Evolutionary conservation across 1,140 invertebrate species (phyloP).

Genomic region (Macrotrachela quadricornifera): DNA sequence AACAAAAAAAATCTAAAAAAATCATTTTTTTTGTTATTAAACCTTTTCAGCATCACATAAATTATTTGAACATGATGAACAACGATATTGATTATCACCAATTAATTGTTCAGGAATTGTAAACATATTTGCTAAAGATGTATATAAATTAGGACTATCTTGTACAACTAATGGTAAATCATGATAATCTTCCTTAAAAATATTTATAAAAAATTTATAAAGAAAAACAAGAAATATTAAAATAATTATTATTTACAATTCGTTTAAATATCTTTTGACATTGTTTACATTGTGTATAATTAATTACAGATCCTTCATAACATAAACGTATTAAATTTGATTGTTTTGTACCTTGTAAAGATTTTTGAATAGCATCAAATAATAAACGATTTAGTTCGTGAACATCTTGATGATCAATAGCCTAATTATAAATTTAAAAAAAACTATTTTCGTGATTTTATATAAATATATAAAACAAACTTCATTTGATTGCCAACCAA

Average conservation of each 20-base stretch:
- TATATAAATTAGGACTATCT: constrained; percentile 14
- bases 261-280: constrained; percentile 19
- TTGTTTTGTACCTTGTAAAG: constrained; percentile 20
- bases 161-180: constrained; percentile 22
- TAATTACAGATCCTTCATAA: constrained; percentile 24
- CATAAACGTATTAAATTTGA: constrained; percentile 18
- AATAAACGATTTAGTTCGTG: constrained; percentile 27
- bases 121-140: constrained; percentile 13
- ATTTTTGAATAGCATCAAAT: constrained; percentile 25
- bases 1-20: too few species aligned
- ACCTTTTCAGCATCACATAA: constrained; percentile 25
- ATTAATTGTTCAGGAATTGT: constrained; percentile 17
- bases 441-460: too few species aligned
- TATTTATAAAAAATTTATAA: neutral
- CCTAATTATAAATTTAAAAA: too few species aligned
- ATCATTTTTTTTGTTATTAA: constrained; percentile 14
- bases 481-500: constrained; percentile 28
- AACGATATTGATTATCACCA: constrained; percentile 24
- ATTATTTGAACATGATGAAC: constrained; percentile 18
- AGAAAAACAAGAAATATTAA: neutral
- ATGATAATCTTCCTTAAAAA: constrained; percentile 21
- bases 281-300: constrained; percentile 16
- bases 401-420: constrained; percentile 22
- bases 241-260: constrained; percentile 13
- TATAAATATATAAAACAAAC: constrained; percentile 13